Percentiles rank a stretch among this genome's conserved stretches.
phyloP scores from a whole-genome alignment of 2,113 vertebrate genomes.

The Nibea coibor region DNA sequence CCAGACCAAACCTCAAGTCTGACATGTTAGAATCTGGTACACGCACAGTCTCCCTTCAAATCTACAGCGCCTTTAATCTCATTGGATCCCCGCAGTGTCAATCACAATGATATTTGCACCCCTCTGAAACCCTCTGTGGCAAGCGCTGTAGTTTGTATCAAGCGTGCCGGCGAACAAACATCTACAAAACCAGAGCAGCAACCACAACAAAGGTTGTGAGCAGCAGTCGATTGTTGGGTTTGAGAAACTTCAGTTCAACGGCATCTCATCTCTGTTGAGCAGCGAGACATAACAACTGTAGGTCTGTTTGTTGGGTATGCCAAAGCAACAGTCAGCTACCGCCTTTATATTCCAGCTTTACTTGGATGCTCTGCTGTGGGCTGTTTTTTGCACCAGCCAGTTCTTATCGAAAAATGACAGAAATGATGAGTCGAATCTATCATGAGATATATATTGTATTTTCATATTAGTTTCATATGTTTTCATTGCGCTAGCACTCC shows the following conservation, averaged over 20 bases:
- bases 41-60: neutral
- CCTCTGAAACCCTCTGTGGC: neutral
- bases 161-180: neutral
- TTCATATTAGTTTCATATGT: neutral
- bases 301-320: neutral
- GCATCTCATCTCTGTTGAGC: neutral
- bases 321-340: neutral
- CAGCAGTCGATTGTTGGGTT: conserved; percentile 3
- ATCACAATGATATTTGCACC: neutral
- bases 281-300: neutral
- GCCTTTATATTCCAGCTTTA: neutral
- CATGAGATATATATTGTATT: neutral
- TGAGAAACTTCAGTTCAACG: neutral
- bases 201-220: neutral
- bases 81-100: neutral
- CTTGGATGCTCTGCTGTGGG: neutral
- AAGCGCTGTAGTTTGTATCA: neutral
- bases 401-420: neutral
- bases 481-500: neutral
- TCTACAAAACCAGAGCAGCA: neutral
- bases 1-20: neutral
- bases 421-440: neutral
- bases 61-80: neutral
- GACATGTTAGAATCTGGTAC: neutral
- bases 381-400: neutral